Conservation (phyloP, 2,797 vertebrate species). For the Myripristis murdjan region DNA sequence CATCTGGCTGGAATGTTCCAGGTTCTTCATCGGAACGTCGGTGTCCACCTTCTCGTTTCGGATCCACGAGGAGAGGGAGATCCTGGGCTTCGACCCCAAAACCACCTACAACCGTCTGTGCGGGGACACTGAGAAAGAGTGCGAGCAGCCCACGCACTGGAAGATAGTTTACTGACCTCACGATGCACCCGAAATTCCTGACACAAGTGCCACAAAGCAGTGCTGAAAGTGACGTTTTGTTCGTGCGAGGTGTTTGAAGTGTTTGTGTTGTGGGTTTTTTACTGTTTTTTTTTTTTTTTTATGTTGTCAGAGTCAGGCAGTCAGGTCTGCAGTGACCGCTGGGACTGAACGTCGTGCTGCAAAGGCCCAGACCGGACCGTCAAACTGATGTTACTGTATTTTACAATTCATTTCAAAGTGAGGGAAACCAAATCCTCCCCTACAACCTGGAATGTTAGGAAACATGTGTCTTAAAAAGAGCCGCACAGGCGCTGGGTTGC, state of each 20-base stretch:
- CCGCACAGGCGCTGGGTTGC: background rate
- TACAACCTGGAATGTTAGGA: conserved; percentile 17
- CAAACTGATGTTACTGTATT: conserved; percentile 41
- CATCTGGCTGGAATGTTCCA: conserved; percentile 58
- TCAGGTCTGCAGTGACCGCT: conserved; percentile 51
- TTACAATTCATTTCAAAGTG: conserved; percentile 31
- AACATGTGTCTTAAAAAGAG: conserved; percentile 18
- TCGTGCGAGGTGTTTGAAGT: conserved; percentile 24
- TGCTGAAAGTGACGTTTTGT: conserved; percentile 54
- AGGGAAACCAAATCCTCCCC: background rate
- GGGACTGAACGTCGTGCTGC: conserved; percentile 48
- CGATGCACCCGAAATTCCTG: background rate
- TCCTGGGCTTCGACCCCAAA: conserved; percentile 95
- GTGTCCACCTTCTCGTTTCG: conserved; percentile 98
- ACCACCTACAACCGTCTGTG: conserved; percentile 97
- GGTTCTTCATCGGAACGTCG: conserved; percentile 95
- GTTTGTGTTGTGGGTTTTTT: conserved; percentile 20
- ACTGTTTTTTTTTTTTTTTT: conserved; percentile 29
- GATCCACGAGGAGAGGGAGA: conserved; percentile 97
- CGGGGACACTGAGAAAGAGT: conserved; percentile 91
- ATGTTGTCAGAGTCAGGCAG: conserved; percentile 56
- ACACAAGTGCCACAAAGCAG: conserved; percentile 73
- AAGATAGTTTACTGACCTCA: conserved; percentile 90
- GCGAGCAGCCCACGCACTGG: conserved; percentile 98
- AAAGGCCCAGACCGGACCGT: conserved; percentile 36